Conservation (phyloP, 2,797 vertebrate species). For the Amblyraja radiata region DNA sequence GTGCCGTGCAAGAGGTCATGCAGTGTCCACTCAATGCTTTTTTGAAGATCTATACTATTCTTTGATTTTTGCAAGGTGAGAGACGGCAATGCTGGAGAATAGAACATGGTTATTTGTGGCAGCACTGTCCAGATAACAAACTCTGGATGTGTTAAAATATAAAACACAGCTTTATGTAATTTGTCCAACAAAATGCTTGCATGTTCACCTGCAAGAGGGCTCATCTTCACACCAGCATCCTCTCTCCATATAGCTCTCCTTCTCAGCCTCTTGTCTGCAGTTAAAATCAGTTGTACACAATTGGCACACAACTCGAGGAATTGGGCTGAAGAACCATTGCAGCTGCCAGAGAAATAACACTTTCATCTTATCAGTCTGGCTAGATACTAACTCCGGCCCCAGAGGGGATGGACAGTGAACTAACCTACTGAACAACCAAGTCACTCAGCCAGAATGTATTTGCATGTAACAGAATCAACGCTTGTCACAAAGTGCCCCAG, state of each 20-base stretch:
- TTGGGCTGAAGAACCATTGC: conserved; percentile 12
- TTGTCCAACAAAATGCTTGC: neutral
- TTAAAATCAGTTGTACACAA: neutral
- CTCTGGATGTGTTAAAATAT: neutral
- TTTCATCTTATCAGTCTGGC: neutral
- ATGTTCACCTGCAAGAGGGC: neutral
- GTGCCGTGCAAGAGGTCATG: neutral
- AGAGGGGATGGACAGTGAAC: conserved; percentile 17
- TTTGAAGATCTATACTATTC: neutral
- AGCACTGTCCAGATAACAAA: neutral
- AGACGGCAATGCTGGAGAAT: neutral
- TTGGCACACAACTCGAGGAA: neutral
- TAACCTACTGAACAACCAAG: conserved; percentile 5
- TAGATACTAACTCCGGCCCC: conserved; percentile 6
- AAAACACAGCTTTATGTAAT: neutral
- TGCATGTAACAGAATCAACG: conserved; percentile 19
- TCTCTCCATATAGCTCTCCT: neutral
- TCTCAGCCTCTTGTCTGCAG: too few species aligned
- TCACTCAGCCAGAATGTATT: conserved; percentile 27
- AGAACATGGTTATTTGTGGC: neutral
- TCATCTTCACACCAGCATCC: neutral
- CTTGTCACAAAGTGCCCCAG: conserved; percentile 14
- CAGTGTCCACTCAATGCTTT: neutral
- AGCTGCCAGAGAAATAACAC: neutral
- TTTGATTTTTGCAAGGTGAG: neutral